A percentile compares a stretch with the other conserved stretches of the same genome.
Conservation (phyloP, 2,888 invertebrate genomes). For the Polydrusus cervinus region DNA sequence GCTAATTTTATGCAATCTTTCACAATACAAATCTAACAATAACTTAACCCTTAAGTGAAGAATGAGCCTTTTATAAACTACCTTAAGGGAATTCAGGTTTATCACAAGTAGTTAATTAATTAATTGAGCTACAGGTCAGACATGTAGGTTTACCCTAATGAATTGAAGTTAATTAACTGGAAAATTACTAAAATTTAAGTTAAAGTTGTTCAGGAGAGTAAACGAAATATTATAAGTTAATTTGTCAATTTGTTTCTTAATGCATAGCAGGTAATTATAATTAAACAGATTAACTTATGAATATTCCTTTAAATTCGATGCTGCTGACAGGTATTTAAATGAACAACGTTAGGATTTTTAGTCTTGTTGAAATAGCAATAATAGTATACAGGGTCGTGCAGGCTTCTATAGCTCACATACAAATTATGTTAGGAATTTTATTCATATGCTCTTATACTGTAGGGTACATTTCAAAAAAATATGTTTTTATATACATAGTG, state of each 20-base stretch:
- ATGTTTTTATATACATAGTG: too few species aligned
- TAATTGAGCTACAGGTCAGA: constrained; percentile 9
- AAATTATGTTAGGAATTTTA: too few species aligned
- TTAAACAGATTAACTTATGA: too few species aligned
- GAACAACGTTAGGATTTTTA: too few species aligned
- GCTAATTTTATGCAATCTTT: too few species aligned
- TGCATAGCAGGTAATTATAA: neutral
- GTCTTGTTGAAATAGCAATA: too few species aligned
- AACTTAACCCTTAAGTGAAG: neutral
- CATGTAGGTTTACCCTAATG: neutral
- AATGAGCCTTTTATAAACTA: neutral
- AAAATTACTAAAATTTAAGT: constrained; percentile 2
- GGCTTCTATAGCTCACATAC: too few species aligned
- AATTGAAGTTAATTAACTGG: constrained; percentile 12
- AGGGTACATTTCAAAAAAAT: too few species aligned
- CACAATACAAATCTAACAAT: neutral
- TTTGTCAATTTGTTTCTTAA: neutral
- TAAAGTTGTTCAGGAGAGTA: constrained; percentile 5
- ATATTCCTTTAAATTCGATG: too few species aligned
- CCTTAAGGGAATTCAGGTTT: neutral
- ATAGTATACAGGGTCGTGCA: too few species aligned
- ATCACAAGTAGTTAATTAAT: constrained; percentile 16
- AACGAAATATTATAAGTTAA: neutral
- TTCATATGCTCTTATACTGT: too few species aligned
- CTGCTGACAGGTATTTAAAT: too few species aligned